Percentiles rank a stretch among this genome's conserved stretches.
Conservation (phyloP, 1,140 invertebrate genomes). For the Callitettix versicolor region DNA sequence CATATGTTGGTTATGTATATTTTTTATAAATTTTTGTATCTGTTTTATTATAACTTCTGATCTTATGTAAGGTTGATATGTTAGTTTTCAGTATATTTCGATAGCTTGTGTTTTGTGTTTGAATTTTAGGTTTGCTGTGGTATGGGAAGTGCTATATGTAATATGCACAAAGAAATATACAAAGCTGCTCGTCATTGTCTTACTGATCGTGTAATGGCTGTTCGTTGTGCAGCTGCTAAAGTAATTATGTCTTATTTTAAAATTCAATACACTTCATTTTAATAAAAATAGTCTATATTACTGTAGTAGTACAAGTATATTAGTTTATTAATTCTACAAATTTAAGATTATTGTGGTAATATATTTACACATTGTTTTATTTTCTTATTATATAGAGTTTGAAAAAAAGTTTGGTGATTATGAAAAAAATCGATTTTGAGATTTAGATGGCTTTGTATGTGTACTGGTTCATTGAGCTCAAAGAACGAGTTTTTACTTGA, state of each 20-base stretch:
- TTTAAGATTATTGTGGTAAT: background rate
- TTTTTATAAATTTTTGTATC: background rate
- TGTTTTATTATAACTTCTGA: background rate
- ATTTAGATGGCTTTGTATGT: too few relatives aligned
- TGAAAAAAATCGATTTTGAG: too few relatives aligned
- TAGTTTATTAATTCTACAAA: background rate
- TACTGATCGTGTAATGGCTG: slow-evolving; percentile 82
- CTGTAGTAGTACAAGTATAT: background rate
- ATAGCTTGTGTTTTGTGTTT: too few relatives aligned
- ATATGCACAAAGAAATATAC: slow-evolving; percentile 86
- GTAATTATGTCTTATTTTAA: slow-evolving; percentile 40
- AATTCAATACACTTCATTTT: background rate
- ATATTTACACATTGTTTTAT: too few relatives aligned
- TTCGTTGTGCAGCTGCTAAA: slow-evolving; percentile 75
- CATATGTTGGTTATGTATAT: background rate
- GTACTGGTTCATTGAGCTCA: too few relatives aligned
- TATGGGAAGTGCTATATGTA: slow-evolving; percentile 76
- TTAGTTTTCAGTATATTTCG: too few relatives aligned
- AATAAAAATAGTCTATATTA: too few relatives aligned
- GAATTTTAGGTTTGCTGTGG: slow-evolving; percentile 61
- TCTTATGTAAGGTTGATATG: background rate
- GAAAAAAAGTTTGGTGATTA: too few relatives aligned
- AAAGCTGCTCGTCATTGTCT: slow-evolving; percentile 76
- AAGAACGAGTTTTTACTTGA: too few relatives aligned
- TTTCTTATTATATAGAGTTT: background rate